Base-by-base conservation (phyloP, 2,797 vertebrate species). In the Hemibagrus guttatus region DNA sequence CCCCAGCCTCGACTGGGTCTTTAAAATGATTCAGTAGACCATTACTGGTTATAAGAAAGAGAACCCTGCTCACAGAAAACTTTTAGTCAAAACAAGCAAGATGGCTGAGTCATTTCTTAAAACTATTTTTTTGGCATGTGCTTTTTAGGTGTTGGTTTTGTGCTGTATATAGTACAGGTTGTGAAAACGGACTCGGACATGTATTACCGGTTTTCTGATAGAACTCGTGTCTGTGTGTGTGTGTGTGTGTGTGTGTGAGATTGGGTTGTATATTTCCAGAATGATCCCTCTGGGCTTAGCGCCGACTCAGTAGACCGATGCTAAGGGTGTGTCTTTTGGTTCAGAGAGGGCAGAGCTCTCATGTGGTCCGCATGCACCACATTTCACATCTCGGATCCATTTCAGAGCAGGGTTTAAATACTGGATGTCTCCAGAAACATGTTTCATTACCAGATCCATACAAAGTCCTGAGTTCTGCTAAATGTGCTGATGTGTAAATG, bases 291-390 rank as follows among this genome's bases (percentile, higher is more conserved):
- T 79, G 56, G 35, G 79, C 31, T 66, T 42, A 82, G 31, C 2
- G 31, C 21, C 17, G 58, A 61, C 46, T 58, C 54, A 4, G 68
- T 13, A 42, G 76, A 14, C 17, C 14, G 9, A n/a, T 28, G 19
- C 3, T 5, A 52, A 59, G 78, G 86, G 81, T 6, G 81, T 87
- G 84, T 79, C 69, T 59, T n/a, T 63, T 74, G 85, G 68, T 66
- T 84, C n/a, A n/a, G 79, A 64, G 31, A 72, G 63, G 31, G 26
- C 66, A 66, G 68, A 83, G 26, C 80, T 80, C 42, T 85, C 61
- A 52, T 85, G 88, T 86, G 76, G 69, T 86, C 82, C 12, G 23
- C 19, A 63, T 79, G 31, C 58, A 76, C 81, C 81, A 69, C 42
- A n/a, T 49, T 49, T 49, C 28, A 49, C 13, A 26, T 75, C 49